These are phyloP conservation scores for Chondrilla cf. caribensis DNA, from an alignment of 37 sponge, comb jelly and placozoan genomes.

Conservation along the genomic window DNA sequence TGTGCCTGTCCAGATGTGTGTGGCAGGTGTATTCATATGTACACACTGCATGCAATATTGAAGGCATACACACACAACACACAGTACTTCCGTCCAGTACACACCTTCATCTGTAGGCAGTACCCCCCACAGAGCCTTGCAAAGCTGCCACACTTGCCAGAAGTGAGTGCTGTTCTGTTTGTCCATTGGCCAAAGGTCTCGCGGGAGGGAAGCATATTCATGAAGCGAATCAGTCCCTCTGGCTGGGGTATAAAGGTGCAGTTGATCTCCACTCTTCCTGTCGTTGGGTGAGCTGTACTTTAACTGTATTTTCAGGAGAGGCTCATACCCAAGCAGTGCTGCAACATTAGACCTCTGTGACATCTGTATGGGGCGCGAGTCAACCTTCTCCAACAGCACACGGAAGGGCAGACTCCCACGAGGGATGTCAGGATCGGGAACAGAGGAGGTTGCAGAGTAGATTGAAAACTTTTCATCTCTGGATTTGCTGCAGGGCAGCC, in stretches of 20 bases:
- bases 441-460: background rate
- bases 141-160: conserved; percentile 43
- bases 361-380: background rate
- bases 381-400: background rate
- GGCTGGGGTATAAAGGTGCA: conserved; percentile 18
- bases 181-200: conserved; percentile 29
- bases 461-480: background rate
- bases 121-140: conserved; percentile 68
- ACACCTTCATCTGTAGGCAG: conserved; percentile 25
- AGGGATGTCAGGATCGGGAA: background rate
- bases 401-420: background rate
- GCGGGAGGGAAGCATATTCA: conserved; percentile 13
- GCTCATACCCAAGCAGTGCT: conserved; percentile 1
- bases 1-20: too few relatives aligned
- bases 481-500: background rate
- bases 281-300: conserved; percentile 25
- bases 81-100: background rate
- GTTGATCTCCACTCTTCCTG: background rate
- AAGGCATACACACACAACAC: background rate
- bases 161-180: conserved; percentile 8
- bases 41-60: too few relatives aligned
- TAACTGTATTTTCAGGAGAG: conserved; percentile 39
- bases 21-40: too few relatives aligned
- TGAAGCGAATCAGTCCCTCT: conserved; percentile 4
- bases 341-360: background rate